Percentiles rank a stretch among this genome's conserved stretches.
phyloP scores from a whole-genome alignment of 2,113 vertebrate species.

The Scomber japonicus region DNA sequence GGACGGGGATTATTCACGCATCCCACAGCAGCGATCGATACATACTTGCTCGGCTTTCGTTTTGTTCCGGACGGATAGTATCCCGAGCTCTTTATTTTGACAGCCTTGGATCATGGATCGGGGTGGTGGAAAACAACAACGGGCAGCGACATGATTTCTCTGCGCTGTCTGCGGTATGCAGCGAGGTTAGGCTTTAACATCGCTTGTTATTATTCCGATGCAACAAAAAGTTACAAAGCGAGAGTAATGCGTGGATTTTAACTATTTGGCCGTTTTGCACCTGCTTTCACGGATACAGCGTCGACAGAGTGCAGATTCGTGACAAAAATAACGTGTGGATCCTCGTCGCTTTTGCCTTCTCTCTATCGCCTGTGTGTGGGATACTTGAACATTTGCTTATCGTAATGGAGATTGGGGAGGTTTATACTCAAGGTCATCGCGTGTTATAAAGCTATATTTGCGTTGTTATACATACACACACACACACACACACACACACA shows the following conservation, averaged over 20 bases:
- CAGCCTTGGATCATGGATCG: slow-evolving; percentile 82
- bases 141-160: slow-evolving; percentile 81
- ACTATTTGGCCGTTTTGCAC: slow-evolving; percentile 79
- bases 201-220: slow-evolving; percentile 67
- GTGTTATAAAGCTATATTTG: slow-evolving; percentile 70
- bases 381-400: slow-evolving; percentile 82
- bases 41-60: slow-evolving; percentile 42
- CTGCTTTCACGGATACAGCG: slow-evolving; percentile 77
- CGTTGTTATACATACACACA: slow-evolving; percentile 59
- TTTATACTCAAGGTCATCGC: slow-evolving; percentile 87
- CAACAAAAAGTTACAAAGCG: slow-evolving; percentile 88
- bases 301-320: slow-evolving; percentile 75
- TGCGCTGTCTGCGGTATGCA: slow-evolving; percentile 78
- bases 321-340: slow-evolving; percentile 72
- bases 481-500: slow-evolving; percentile 9
- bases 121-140: slow-evolving; percentile 83
- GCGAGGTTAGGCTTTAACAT: slow-evolving; percentile 60
- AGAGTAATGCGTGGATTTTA: slow-evolving; percentile 69
- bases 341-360: slow-evolving; percentile 62
- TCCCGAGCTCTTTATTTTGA: slow-evolving; percentile 61
- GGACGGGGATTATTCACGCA: slow-evolving; percentile 62
- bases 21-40: slow-evolving; percentile 46
- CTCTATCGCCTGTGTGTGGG: slow-evolving; percentile 66
- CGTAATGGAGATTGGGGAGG: slow-evolving; percentile 77
- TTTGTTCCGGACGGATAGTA: slow-evolving; percentile 65